These are phyloP conservation scores for Nothoprocta pentlandii DNA, from an alignment of 2,113 vertebrate genomes.

Conservation along the genomic window DNA sequence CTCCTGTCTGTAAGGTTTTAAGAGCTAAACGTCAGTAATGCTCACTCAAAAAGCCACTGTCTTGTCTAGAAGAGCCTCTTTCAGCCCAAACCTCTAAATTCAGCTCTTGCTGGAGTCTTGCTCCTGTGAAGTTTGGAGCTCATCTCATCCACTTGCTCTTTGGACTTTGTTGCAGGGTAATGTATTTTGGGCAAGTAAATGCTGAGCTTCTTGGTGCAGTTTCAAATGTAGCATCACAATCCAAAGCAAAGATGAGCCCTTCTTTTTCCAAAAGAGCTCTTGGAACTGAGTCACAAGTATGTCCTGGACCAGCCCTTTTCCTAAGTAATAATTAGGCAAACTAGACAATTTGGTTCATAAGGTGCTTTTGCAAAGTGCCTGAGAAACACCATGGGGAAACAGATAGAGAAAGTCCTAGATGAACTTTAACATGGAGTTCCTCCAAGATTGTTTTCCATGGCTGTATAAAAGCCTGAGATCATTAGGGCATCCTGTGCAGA, in stretches of 20 bases:
- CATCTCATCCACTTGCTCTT: background rate
- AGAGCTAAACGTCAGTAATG: rapidly evolving
- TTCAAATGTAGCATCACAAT: background rate
- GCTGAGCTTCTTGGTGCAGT: background rate
- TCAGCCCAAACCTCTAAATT: background rate
- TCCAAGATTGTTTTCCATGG: background rate
- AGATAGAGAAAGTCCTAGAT: background rate
- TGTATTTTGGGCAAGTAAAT: rapidly evolving
- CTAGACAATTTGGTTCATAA: background rate
- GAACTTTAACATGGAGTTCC: background rate
- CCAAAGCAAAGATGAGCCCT: background rate
- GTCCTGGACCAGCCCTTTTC: background rate
- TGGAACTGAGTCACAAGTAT: rapidly evolving
- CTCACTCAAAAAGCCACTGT: background rate
- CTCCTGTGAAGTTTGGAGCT: background rate
- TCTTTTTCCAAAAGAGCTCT: background rate
- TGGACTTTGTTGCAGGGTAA: background rate
- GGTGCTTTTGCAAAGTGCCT: background rate
- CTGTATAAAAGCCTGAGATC: background rate
- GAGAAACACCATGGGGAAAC: rapidly evolving
- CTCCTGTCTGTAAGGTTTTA: background rate
- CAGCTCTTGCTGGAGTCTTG: background rate
- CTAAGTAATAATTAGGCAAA: background rate
- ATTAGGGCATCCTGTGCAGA: background rate
- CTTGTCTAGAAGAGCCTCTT: background rate